Percentiles rank a stretch among this genome's conserved stretches.
These are phyloP conservation scores for Neocrepidodera transversa DNA, from an alignment of 2,888 invertebrate species.

Conservation along the genomic window DNA sequence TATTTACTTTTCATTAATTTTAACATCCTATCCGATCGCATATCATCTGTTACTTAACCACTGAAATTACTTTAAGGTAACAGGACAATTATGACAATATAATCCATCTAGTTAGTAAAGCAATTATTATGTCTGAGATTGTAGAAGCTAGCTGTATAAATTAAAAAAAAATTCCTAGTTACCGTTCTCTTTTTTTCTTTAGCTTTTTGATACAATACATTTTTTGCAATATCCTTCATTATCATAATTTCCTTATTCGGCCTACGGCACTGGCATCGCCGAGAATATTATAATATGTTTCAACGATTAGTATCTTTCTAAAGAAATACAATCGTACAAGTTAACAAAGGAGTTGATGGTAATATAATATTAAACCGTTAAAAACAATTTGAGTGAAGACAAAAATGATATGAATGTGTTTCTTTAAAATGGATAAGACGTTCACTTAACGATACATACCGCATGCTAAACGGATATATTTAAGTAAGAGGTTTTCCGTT, in stretches of 20 bases:
- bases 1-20: too few species aligned
- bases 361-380: constrained; percentile 20
- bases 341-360: constrained; percentile 29
- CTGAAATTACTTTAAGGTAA: too few species aligned
- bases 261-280: constrained; percentile 34
- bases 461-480: constrained; percentile 42
- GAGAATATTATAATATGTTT: constrained; percentile 55
- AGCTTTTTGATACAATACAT: too few species aligned
- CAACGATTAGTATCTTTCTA: constrained; percentile 55
- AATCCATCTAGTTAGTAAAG: too few species aligned
- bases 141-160: too few species aligned
- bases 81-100: too few species aligned
- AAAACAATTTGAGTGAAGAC: constrained; percentile 25
- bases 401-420: constrained; percentile 36
- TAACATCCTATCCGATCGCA: too few species aligned
- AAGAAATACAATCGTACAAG: constrained; percentile 51
- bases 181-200: too few species aligned
- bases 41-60: too few species aligned
- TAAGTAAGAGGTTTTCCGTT: not conserved
- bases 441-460: constrained; percentile 24
- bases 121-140: too few species aligned
- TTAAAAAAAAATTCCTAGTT: too few species aligned
- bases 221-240: too few species aligned
- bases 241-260: not conserved
- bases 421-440: constrained; percentile 46